A percentile compares a stretch with the other conserved stretches of the same genome.
Evolutionary conservation across 1,140 invertebrate genomes (phyloP).

Genomic region (Lepidurus apus): DNA sequence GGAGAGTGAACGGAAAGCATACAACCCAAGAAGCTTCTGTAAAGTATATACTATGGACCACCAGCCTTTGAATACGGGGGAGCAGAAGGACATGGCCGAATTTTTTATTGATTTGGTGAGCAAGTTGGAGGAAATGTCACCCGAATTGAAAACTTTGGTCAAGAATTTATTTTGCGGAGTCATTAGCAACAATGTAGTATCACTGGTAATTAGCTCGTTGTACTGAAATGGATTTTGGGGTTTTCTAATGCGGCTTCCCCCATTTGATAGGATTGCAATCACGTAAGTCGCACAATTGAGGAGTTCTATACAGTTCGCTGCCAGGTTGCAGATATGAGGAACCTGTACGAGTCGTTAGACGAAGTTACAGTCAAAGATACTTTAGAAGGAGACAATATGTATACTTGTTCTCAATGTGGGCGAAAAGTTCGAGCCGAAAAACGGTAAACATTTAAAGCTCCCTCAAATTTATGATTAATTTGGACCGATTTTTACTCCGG

Average conservation of each 20-base stretch:
- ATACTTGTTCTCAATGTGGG: constrained; percentile 90
- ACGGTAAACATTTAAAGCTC: constrained; percentile 48
- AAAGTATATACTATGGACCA: constrained; percentile 96
- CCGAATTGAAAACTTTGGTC: constrained; percentile 79
- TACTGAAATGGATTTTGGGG: constrained; percentile 24
- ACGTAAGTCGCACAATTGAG: constrained; percentile 87
- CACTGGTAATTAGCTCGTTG: constrained; percentile 52
- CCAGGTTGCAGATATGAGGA: constrained; percentile 93
- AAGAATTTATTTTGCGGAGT: constrained; percentile 89
- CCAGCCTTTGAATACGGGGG: constrained; percentile 88
- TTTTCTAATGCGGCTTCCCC: constrained; percentile 7
- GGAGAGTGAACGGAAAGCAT: constrained; percentile 90
- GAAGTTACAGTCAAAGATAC: constrained; percentile 95
- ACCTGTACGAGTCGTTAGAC: constrained; percentile 88
- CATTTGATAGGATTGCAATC: constrained; percentile 70
- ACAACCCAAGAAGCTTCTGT: constrained; percentile 90
- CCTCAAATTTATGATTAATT: constrained; percentile 19
- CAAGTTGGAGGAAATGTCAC: constrained; percentile 92
- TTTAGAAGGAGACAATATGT: constrained; percentile 94
- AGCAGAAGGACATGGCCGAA: constrained; percentile 97
- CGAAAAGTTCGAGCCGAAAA: constrained; percentile 92
- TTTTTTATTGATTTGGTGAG: constrained; percentile 95
- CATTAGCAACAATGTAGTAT: constrained; percentile 90
- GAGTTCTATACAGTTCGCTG: constrained; percentile 94
- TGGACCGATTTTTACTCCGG: constrained; percentile 31